Conservation (phyloP, 2,888 invertebrate species). For the Girardia tigrina region DNA sequence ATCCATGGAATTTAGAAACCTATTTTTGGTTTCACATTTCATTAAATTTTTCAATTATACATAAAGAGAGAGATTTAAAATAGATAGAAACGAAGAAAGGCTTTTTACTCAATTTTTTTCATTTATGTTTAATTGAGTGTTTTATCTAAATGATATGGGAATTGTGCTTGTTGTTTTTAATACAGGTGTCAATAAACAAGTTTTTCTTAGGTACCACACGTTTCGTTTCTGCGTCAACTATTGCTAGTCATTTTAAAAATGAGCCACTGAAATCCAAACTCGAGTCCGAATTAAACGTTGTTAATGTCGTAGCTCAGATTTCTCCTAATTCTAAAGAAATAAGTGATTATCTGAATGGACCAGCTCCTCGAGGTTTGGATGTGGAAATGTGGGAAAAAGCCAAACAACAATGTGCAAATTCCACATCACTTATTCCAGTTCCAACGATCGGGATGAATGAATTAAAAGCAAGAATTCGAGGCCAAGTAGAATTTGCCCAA, state of each 20-base stretch:
- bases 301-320: background rate
- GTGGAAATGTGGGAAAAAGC: background rate
- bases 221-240: background rate
- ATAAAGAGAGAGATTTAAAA: no score
- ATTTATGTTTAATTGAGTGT: no score
- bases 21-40: no score
- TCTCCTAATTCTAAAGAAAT: background rate
- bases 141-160: no score
- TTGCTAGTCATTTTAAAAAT: background rate
- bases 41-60: no score
- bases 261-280: background rate
- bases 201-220: background rate
- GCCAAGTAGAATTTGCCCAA: background rate
- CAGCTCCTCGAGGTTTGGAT: background rate
- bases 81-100: no score
- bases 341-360: background rate
- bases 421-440: conserved; percentile 60
- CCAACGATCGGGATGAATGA: conserved; percentile 75
- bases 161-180: no score
- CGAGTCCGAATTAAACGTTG: background rate
- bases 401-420: background rate
- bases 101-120: no score
- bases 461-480: conserved; percentile 51
- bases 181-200: no score
- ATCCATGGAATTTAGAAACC: no score